Evolutionary conservation across 1,140 invertebrate genomes (phyloP).

Genomic region (Paraescarpia echinospica): DNA sequence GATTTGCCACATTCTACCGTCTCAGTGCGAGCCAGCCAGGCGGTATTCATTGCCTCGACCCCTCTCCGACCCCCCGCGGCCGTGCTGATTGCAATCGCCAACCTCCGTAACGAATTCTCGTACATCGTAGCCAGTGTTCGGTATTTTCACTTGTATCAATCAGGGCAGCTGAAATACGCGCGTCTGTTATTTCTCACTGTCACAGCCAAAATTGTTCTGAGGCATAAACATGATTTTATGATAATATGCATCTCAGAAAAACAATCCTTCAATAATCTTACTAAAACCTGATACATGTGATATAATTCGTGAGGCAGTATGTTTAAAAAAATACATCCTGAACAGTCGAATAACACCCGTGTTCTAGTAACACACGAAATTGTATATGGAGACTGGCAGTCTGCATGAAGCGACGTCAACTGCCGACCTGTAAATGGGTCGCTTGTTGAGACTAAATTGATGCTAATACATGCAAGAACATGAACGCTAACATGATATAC

Average conservation of each 20-base stretch:
- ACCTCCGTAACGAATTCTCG: not conserved
- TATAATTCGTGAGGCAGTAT: not conserved
- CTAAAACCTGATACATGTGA: too few species aligned
- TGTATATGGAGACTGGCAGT: not conserved
- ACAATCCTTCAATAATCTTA: too few species aligned
- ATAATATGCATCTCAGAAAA: too few species aligned
- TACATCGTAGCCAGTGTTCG: not conserved
- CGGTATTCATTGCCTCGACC: not conserved
- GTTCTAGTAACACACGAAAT: not conserved
- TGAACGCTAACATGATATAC: not conserved
- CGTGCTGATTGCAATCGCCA: not conserved
- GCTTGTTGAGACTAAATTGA: not conserved
- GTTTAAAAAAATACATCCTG: not conserved
- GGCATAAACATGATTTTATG: too few species aligned
- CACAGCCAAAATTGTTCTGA: too few species aligned
- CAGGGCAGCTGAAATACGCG: not conserved
- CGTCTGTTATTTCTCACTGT: too few species aligned
- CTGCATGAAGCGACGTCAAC: not conserved
- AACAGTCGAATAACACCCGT: not conserved
- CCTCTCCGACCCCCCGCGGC: too few species aligned
- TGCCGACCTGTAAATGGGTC: not conserved
- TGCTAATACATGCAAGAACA: not conserved
- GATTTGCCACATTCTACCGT: not conserved
- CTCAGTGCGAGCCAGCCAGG: not conserved
- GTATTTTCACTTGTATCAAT: not conserved